Conservation (phyloP, 1,140 invertebrate species). For the Bombus confusus region DNA sequence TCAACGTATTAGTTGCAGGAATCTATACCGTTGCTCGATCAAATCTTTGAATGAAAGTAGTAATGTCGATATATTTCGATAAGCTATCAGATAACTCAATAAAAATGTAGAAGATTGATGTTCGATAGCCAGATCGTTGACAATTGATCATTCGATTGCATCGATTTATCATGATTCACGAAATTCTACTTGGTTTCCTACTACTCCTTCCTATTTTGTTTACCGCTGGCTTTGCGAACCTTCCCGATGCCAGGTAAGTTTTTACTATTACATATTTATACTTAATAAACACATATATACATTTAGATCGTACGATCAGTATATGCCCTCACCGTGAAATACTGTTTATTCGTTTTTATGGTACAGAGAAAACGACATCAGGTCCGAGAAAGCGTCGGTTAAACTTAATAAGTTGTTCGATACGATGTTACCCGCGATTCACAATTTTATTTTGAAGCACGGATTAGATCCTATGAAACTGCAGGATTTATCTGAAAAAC, state of each 20-base stretch:
- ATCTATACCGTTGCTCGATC: too few relatives aligned
- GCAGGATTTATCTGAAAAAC: too few relatives aligned
- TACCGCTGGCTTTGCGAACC: background rate
- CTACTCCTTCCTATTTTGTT: background rate
- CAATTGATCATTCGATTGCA: background rate
- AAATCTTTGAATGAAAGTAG: accelerated
- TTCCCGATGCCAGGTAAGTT: background rate
- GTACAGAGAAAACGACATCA: background rate
- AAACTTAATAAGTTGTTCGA: constrained; percentile 56
- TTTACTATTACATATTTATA: background rate
- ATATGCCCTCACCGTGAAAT: constrained; percentile 31
- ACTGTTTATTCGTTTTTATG: background rate
- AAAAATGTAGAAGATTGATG: constrained; percentile 25
- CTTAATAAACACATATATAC: background rate
- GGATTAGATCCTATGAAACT: too few relatives aligned
- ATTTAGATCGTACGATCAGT: too few relatives aligned
- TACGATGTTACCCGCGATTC: constrained; percentile 31
- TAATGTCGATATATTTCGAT: background rate
- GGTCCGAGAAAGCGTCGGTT: background rate
- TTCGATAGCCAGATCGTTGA: background rate
- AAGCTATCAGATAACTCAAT: constrained; percentile 30
- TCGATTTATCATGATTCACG: constrained; percentile 21
- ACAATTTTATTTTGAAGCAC: background rate
- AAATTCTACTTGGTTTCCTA: background rate
- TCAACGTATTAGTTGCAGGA: too few relatives aligned